phyloP scores from a whole-genome alignment of 2,888 invertebrate genomes.

The Stramonita haemastoma region DNA sequence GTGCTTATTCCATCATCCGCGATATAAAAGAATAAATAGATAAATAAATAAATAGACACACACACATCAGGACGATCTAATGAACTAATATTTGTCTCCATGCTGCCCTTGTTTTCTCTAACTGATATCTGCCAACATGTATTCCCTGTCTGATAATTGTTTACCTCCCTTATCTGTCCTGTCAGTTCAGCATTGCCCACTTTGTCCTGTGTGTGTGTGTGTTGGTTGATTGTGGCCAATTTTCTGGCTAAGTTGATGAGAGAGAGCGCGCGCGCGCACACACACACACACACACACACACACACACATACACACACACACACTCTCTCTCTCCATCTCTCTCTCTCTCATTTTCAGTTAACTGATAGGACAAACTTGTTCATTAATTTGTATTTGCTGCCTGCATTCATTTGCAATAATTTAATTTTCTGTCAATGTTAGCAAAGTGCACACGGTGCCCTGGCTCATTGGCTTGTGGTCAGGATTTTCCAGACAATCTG shows the following conservation, averaged over 20 bases:
- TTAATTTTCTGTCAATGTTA: not conserved
- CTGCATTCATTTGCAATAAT: not conserved
- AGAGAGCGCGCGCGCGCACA: not conserved
- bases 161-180: not conserved
- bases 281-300: not conserved
- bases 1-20: no score
- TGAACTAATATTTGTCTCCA: not conserved
- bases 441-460: not conserved
- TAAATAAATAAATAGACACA: not conserved
- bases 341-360: not conserved
- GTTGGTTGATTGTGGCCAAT: not conserved
- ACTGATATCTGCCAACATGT: not conserved
- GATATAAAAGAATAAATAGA: no score
- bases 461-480: no score
- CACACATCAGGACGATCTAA: no score
- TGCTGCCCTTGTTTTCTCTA: not conserved
- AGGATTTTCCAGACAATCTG: no score
- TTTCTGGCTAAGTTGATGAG: not conserved
- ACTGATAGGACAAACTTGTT: not conserved
- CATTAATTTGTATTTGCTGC: not conserved
- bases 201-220: not conserved
- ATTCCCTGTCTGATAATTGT: not conserved
- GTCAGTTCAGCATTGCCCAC: not conserved
- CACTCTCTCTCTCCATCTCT: not conserved
- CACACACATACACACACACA: conserved; percentile 3